phyloP scores from a whole-genome alignment of 2,888 invertebrate species.

The Zhengitettix transpicula region DNA sequence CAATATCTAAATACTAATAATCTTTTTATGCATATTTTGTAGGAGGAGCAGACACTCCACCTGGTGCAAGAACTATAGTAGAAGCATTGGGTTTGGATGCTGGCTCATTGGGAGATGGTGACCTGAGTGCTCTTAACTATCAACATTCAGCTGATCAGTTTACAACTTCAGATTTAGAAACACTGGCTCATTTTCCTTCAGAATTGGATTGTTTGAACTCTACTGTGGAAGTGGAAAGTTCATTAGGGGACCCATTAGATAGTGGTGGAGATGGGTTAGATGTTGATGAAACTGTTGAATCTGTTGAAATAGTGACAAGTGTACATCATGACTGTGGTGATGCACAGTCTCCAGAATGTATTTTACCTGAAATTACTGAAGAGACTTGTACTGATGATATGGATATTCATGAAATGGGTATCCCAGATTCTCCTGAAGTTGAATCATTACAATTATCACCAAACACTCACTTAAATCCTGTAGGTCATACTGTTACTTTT shows the following conservation, averaged over 20 bases:
- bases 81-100: slow-evolving; percentile 21
- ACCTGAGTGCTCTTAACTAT: slow-evolving; percentile 21
- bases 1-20: too few relatives aligned
- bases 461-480: neutral
- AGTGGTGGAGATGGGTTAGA: slow-evolving; percentile 6
- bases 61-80: slow-evolving; percentile 20
- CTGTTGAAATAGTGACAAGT: slow-evolving; percentile 7
- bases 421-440: slow-evolving; percentile 2
- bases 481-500: neutral
- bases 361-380: slow-evolving; percentile 10
- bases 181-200: slow-evolving; percentile 27
- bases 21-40: neutral
- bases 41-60: slow-evolving; percentile 8
- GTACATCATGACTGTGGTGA: slow-evolving; percentile 2
- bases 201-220: slow-evolving; percentile 26
- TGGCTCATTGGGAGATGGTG: slow-evolving; percentile 20
- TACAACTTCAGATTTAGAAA: slow-evolving; percentile 23
- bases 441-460: neutral
- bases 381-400: slow-evolving; percentile 2
- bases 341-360: slow-evolving; percentile 7
- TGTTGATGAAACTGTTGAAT: slow-evolving; percentile 8
- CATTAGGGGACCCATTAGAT: slow-evolving; percentile 4
- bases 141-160: slow-evolving; percentile 18
- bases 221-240: slow-evolving; percentile 6
- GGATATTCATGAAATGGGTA: slow-evolving; percentile 4